Conservation (phyloP, 2,888 invertebrate species). For the Drosophila cracens region DNA sequence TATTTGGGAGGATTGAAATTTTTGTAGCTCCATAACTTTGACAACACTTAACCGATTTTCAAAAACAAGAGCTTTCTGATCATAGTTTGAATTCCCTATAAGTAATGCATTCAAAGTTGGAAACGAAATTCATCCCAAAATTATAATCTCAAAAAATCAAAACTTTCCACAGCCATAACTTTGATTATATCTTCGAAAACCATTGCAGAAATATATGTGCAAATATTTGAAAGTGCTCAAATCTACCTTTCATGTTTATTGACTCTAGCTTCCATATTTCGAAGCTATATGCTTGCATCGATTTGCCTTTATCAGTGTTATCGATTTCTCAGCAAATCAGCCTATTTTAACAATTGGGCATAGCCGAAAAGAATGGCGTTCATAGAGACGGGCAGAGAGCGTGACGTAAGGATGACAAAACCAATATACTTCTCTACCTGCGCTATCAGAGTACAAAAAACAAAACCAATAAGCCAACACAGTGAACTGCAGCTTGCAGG, state of each 20-base stretch:
- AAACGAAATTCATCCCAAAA: neutral
- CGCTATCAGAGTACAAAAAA: neutral
- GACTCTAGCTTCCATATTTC: neutral
- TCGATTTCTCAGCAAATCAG: neutral
- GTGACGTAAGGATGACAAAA: neutral
- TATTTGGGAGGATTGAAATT: neutral
- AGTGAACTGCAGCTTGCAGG: conserved; percentile 43
- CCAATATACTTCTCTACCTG: neutral
- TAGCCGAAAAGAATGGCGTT: neutral
- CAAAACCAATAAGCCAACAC: conserved; percentile 64
- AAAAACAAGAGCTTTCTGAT: neutral
- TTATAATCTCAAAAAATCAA: neutral
- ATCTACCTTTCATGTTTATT: neutral
- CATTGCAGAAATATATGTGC: neutral
- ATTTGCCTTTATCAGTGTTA: neutral
- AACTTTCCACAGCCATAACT: neutral
- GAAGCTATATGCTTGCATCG: neutral
- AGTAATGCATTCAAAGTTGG: neutral
- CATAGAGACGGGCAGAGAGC: neutral
- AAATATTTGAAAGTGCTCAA: neutral
- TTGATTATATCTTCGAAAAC: neutral
- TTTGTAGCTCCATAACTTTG: neutral
- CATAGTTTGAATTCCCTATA: neutral
- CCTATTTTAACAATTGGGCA: neutral
- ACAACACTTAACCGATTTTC: neutral